phyloP scores from a whole-genome alignment of 2,797 vertebrate species.

The Tragopan temminckii region DNA sequence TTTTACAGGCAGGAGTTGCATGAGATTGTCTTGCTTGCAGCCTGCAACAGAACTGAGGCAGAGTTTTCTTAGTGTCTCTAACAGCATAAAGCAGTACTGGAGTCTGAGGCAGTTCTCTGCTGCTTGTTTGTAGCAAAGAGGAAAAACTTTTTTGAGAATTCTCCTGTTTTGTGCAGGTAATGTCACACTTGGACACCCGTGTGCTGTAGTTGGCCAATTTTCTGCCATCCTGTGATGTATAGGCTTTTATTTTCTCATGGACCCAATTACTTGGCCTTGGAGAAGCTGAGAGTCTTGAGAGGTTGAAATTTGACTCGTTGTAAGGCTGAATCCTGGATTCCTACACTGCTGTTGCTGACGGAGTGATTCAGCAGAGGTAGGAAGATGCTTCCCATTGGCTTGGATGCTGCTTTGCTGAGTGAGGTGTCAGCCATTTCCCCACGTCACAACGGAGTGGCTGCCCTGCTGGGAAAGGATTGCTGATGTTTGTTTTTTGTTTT shows the following conservation, averaged over 20 bases:
- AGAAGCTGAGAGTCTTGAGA: background rate
- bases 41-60: background rate
- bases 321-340: background rate
- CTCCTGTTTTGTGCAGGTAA: background rate
- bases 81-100: background rate
- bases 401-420: background rate
- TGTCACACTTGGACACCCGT: background rate
- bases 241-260: background rate
- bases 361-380: background rate
- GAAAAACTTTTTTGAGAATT: background rate
- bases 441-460: background rate
- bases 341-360: fast-evolving
- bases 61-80: background rate
- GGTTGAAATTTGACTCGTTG: background rate
- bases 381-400: background rate
- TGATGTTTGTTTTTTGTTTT: background rate
- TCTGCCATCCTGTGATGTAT: background rate
- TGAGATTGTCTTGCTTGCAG: background rate
- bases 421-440: background rate
- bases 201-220: background rate
- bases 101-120: background rate
- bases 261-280: background rate
- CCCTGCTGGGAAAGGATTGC: background rate
- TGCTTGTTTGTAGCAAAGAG: background rate
- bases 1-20: background rate